Conservation (phyloP, 1,140 invertebrate species). For the Wasmannia auropunctata region DNA sequence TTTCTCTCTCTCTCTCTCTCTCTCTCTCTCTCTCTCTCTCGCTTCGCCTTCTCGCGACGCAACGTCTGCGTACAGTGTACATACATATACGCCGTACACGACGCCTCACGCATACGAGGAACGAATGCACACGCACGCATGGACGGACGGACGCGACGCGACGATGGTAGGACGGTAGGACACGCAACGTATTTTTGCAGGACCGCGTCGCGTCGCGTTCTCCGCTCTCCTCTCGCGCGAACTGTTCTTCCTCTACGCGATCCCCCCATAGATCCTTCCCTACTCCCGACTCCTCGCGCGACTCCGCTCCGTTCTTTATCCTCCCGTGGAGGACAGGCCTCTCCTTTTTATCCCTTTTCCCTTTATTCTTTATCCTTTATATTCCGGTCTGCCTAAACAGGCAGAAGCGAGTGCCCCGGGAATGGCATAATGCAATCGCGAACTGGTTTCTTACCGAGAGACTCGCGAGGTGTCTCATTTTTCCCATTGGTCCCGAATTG, state of each 20-base stretch:
- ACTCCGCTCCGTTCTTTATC: slow-evolving; percentile 51
- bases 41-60: background rate
- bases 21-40: too few species aligned
- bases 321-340: slow-evolving; percentile 54
- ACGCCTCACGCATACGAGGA: slow-evolving; percentile 37
- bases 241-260: slow-evolving; percentile 47
- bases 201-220: slow-evolving; percentile 60
- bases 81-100: slow-evolving; percentile 16
- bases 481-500: slow-evolving; percentile 74
- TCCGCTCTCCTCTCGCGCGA: slow-evolving; percentile 52
- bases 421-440: slow-evolving; percentile 74
- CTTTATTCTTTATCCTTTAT: slow-evolving; percentile 78
- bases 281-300: background rate
- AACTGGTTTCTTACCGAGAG: slow-evolving; percentile 80
- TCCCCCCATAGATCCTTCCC: slow-evolving; percentile 3
- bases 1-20: too few species aligned
- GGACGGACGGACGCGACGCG: too few species aligned
- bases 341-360: slow-evolving; percentile 75
- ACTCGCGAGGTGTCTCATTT: slow-evolving; percentile 70
- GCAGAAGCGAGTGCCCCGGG: slow-evolving; percentile 61
- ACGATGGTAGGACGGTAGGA: too few species aligned
- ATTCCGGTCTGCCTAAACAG: slow-evolving; percentile 60
- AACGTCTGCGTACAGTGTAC: too few species aligned
- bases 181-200: slow-evolving; percentile 78
- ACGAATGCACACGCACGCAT: slow-evolving; percentile 1